These are phyloP conservation scores for Psittacus erithacus DNA, from an alignment of 2,113 vertebrate species.

Conservation along the genomic window DNA sequence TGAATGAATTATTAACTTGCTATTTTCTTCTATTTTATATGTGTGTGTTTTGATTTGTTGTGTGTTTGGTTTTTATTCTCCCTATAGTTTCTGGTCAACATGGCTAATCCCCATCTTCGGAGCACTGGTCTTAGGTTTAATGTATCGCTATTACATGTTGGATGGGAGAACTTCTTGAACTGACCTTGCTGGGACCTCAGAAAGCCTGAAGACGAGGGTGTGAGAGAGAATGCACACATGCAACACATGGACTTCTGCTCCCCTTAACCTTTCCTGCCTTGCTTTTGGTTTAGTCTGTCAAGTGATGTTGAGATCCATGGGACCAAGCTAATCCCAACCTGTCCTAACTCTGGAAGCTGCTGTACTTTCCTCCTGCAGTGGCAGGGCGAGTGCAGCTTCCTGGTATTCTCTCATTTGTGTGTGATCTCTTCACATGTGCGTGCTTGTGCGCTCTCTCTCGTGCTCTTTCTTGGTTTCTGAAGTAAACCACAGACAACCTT, in stretches of 20 bases:
- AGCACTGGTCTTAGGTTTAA: slow-evolving; percentile 79
- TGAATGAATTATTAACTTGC: neutral
- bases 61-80: neutral
- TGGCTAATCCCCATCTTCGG: slow-evolving; percentile 88
- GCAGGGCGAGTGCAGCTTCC: neutral
- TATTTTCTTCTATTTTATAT: neutral
- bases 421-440: neutral
- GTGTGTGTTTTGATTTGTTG: neutral
- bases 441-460: neutral
- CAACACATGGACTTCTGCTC: neutral
- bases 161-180: slow-evolving; percentile 85
- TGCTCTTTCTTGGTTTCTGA: neutral
- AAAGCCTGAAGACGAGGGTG: slow-evolving; percentile 12
- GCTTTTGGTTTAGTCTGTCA: slow-evolving; percentile 19
- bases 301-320: neutral
- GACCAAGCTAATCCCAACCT: slow-evolving; percentile 23
- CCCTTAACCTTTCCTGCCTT: neutral
- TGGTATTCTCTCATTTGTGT: neutral
- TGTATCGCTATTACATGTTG: slow-evolving; percentile 87
- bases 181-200: neutral
- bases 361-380: neutral
- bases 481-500: neutral
- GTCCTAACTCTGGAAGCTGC: neutral
- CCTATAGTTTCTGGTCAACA: slow-evolving; percentile 81
- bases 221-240: neutral